Conservation (phyloP, 2,797 vertebrate species). For the Rhynchonycteris naso region DNA sequence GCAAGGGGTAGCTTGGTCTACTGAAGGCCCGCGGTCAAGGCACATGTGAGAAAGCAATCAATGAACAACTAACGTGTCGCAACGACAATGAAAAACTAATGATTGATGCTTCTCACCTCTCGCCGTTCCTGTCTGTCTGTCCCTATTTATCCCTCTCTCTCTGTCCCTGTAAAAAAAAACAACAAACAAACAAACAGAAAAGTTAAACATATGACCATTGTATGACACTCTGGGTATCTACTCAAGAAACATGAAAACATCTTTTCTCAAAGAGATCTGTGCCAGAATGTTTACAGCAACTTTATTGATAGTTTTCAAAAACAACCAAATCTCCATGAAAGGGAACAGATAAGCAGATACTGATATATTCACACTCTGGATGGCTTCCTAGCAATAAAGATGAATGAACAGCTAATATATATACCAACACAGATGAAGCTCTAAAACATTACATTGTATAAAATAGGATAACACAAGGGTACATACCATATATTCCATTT, state of each 20-base stretch:
- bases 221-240: not conserved
- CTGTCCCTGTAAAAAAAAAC: too few relatives aligned
- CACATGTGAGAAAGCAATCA: too few relatives aligned
- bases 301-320: not conserved
- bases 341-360: not conserved
- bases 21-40: too few relatives aligned
- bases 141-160: too few relatives aligned
- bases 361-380: not conserved
- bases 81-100: too few relatives aligned
- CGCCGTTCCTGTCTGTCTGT: too few relatives aligned
- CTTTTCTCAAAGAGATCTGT: not conserved
- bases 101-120: too few relatives aligned
- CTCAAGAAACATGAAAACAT: not conserved
- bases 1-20: too few relatives aligned
- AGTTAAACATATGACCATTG: not conserved
- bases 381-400: not conserved
- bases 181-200: too few relatives aligned
- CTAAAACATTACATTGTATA: not conserved
- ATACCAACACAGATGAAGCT: not conserved
- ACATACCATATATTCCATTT: not conserved
- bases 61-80: too few relatives aligned
- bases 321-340: not conserved
- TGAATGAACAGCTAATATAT: not conserved
- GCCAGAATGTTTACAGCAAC: not conserved
- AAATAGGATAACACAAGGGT: not conserved